phyloP scores from a whole-genome alignment of 2,113 vertebrate species.

The Aegithalos caudatus region DNA sequence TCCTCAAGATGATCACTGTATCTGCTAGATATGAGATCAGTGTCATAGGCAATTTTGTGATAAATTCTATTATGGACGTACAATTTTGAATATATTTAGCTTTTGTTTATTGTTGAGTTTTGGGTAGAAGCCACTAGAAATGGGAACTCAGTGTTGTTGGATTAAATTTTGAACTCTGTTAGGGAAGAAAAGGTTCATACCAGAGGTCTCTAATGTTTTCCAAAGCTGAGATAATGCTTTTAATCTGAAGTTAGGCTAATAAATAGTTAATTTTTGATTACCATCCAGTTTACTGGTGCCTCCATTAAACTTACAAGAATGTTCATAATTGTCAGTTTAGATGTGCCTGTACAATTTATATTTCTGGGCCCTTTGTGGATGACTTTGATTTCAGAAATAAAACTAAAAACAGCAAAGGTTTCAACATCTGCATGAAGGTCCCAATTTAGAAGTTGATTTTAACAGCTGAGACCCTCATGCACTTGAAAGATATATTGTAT shows the following conservation, averaged over 20 bases:
- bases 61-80: neutral
- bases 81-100: neutral
- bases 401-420: neutral
- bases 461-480: neutral
- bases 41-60: neutral
- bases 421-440: neutral
- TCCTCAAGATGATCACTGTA: neutral
- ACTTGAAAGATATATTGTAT: neutral
- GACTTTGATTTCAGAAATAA: neutral
- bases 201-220: neutral
- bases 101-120: neutral
- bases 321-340: neutral
- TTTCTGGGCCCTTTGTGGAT: neutral
- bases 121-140: neutral
- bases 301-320: neutral
- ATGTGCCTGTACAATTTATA: neutral
- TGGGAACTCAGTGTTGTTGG: neutral
- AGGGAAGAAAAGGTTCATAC: neutral
- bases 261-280: neutral
- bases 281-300: neutral
- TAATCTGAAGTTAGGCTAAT: neutral
- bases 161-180: neutral
- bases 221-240: neutral
- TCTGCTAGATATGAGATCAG: neutral
- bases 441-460: neutral